A percentile compares a stretch with the other conserved stretches of the same genome.
These are phyloP conservation scores for Eleginops maclovinus DNA, from an alignment of 2,113 vertebrate genomes.

Conservation along the genomic window DNA sequence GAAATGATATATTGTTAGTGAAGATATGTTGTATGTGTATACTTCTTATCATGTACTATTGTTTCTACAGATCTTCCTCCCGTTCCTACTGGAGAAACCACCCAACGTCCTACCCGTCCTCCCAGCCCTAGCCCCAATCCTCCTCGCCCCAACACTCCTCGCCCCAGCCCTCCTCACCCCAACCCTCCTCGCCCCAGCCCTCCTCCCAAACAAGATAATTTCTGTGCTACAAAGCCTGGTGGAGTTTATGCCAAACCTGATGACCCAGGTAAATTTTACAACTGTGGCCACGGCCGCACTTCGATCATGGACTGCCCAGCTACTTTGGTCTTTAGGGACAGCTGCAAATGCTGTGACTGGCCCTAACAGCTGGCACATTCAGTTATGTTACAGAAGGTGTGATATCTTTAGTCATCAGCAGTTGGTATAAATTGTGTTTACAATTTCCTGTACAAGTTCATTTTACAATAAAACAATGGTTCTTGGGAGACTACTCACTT, in stretches of 20 bases:
- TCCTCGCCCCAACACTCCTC: no score
- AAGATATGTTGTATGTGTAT: not conserved
- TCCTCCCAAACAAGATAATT: conserved; percentile 26
- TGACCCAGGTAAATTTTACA: conserved; percentile 58
- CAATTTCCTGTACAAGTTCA: no score
- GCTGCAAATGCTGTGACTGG: conserved; percentile 76
- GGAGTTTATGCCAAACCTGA: conserved; percentile 70
- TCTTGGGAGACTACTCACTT: no score
- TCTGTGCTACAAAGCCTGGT: conserved; percentile 58
- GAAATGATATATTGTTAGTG: not conserved
- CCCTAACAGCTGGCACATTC: conserved; percentile 24
- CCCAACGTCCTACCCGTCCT: not conserved
- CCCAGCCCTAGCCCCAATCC: no score
- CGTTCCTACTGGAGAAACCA: conserved; percentile 14
- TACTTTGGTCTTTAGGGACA: conserved; percentile 57
- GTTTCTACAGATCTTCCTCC: conserved; percentile 43
- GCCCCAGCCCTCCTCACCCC: no score
- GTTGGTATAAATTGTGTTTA: no score
- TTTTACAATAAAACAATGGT: no score
- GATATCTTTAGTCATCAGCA: no score
- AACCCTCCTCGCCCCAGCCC: not conserved
- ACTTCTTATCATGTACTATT: not conserved
- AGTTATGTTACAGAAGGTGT: no score
- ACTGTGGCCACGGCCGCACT: conserved; percentile 57
- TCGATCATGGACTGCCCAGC: conserved; percentile 51